Conservation (phyloP, 2,797 vertebrate species). For the Malacoctenus gilli region DNA sequence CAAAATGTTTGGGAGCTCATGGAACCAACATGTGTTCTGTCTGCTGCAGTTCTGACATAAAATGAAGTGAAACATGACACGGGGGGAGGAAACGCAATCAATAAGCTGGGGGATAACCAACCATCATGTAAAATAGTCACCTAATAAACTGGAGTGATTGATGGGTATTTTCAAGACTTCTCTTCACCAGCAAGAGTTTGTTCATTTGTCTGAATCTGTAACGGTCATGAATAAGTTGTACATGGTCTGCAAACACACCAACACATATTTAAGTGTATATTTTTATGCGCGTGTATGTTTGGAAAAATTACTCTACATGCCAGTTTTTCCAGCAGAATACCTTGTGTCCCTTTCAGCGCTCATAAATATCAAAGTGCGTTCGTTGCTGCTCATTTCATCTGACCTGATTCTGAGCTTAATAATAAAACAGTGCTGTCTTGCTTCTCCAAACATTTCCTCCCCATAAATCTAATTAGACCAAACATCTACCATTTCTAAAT, state of each 20-base stretch:
- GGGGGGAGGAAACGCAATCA: background rate
- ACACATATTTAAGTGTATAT: no score
- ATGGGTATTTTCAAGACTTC: background rate
- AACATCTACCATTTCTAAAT: slow-evolving; percentile 70
- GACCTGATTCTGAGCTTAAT: slow-evolving; percentile 70
- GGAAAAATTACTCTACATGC: slow-evolving; percentile 16
- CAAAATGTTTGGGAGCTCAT: slow-evolving; percentile 3
- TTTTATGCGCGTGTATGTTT: slow-evolving; percentile 3
- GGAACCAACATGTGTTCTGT: background rate
- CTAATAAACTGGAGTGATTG: background rate
- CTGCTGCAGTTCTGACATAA: background rate
- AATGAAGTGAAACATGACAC: slow-evolving; percentile 7
- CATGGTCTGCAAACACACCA: slow-evolving; percentile 3
- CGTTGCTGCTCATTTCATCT: slow-evolving; percentile 63
- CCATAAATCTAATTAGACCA: slow-evolving; percentile 76
- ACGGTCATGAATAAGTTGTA: slow-evolving; percentile 1
- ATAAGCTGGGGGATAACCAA: slow-evolving; percentile 1
- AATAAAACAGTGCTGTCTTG: slow-evolving; percentile 67
- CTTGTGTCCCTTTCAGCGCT: slow-evolving; percentile 60
- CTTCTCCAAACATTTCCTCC: slow-evolving; percentile 70
- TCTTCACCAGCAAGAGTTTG: background rate
- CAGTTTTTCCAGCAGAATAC: slow-evolving; percentile 38
- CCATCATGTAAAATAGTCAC: background rate
- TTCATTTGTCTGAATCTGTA: slow-evolving; percentile 8
- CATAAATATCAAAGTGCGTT: slow-evolving; percentile 67